Evolutionary conservation across 2,113 vertebrate genomes (phyloP), one percentile per base, ranked within the genome.

Genomic region (Neolamprologus hecqui): DNA sequence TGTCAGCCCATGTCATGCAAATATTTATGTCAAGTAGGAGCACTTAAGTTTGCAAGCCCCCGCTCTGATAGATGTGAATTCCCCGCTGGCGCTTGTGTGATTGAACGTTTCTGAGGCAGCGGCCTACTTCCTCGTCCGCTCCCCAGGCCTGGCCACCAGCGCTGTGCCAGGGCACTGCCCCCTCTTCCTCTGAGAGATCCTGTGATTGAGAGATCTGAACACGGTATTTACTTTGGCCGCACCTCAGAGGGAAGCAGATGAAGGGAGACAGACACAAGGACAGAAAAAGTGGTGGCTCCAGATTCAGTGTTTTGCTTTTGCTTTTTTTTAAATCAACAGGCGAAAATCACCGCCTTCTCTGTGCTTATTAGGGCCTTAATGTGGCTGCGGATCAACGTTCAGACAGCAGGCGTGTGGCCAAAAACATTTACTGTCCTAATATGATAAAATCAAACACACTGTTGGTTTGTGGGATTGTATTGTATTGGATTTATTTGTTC

Each of bases 131-230:
- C 95, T 94, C 42, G 84, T 82, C 84, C 51, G 8, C 51, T 86
- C 89, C 91, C 89, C 77, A 70, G 57, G 88, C 86, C 45, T 45
- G 87, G 92, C 88, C 92, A 89, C 88, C 89, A 92, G 91, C 81
- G 5, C 86, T 31, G 51, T 94, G 94, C 92, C 92, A 88, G 92
- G 92, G 89, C 93, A 90, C 89, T 92, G 90, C 90, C 94, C 94
- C 79, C 51, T 90, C 93, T 96, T 96, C 96, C 95, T 94, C 88
- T 94, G 93, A 92, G 93, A 95, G 90, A 95, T 95, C 95, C 94
- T 95, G 94, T 92, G 94, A 96, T 96, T 95, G 92, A 94, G 90
- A 89, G 87, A 47, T 31, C 42, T 55, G 81, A 91, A 84, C 88
- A 65, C 73, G 31, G 65, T 95, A 94, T 96, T 96, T 96, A 94